Evolutionary conservation across 2,888 invertebrate genomes (phyloP), one percentile per base, ranked within the genome.

Genomic region (Ophion obscuratus): DNA sequence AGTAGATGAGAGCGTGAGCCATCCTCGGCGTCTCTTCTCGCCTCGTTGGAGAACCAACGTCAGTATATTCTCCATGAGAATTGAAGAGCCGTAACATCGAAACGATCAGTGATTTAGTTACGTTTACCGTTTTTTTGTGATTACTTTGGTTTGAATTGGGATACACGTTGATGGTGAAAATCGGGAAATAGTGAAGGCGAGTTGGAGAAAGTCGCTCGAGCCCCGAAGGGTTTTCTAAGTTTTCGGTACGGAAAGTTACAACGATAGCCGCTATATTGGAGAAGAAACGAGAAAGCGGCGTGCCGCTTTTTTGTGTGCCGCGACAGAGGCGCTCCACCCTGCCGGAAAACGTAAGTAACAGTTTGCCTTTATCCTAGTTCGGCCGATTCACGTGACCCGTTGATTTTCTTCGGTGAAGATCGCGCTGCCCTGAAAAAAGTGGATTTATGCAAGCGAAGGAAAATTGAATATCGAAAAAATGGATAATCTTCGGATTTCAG

Each of bases 281-380:
- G 93, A 94, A 92, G 92, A 94, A 93, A 92, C 92, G 94, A 90
- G 93, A 93, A 91, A 93, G 92, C 93, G 93, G 93, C 92, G 95
- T 95, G 95, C 95, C 95, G 95, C 95, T 95, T 90, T 95, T 95
- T 93, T 95, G 95, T 94, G 95, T 95, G 95, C 95, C 95, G 94
- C 95, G 95, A 93, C 95, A 95, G 94, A 95, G 95, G 94, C 95
- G 95, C 93, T 95, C 95, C 93, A 95, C 95, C 93, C 95, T 95
- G 94, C 94, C 94, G 92, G 95, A 95, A 93, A 94, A 95, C 92
- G 95, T 95, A 93, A 95, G 95, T 95, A 88, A 57, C 20, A 3
- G 0, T 31, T 57, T n/a, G 20, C 10, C 17, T 67, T 78, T 57
- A 31, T 59, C 59, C 59, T 27, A 0, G 10, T 3, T 75, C 61